These are phyloP conservation scores for Cardiocondyla obscurior DNA, from an alignment of 1,140 invertebrate genomes.

Conservation along the genomic window DNA sequence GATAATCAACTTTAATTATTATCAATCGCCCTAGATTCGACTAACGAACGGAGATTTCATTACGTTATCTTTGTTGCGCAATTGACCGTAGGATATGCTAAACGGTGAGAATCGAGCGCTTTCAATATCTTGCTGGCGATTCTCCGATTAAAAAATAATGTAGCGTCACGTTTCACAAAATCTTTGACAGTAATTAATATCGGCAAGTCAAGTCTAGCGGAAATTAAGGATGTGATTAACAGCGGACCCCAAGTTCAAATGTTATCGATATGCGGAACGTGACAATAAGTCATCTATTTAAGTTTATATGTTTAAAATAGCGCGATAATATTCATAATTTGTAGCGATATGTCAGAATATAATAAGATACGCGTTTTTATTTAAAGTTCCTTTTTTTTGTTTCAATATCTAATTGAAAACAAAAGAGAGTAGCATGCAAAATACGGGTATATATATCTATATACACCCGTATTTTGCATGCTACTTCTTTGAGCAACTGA, in stretches of 20 bases:
- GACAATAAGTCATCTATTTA: constrained; percentile 43
- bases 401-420: background rate
- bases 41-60: background rate
- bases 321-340: background rate
- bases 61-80: background rate
- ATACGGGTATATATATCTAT: no score
- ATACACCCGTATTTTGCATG: background rate
- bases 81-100: background rate
- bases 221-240: background rate
- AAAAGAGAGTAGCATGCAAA: no score
- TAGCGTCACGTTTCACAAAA: background rate
- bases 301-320: constrained; percentile 1
- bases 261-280: constrained; percentile 3
- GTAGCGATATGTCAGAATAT: background rate
- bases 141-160: background rate
- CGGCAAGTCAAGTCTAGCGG: background rate
- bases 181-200: background rate
- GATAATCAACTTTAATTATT: background rate
- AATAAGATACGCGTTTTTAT: background rate
- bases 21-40: background rate
- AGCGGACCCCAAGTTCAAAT: constrained; percentile 9
- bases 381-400: background rate
- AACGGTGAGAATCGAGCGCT: background rate
- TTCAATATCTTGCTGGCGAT: background rate
- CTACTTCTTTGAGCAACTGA: no score